Conservation (phyloP, 2,888 invertebrate genomes). For the Athalia circularis region DNA sequence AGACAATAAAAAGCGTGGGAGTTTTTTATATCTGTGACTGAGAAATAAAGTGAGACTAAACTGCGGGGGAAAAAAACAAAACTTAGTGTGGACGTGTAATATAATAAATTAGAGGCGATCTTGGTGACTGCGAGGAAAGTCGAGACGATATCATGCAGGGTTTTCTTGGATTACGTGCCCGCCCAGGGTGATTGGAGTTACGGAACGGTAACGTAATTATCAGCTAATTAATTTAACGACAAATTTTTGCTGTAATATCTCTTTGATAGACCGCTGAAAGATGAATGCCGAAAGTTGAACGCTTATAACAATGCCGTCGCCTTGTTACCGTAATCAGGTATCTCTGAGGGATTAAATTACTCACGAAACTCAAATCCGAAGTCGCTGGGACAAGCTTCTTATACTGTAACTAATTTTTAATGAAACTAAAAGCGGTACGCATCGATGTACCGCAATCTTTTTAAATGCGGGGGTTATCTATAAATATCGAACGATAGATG, state of each 20-base stretch:
- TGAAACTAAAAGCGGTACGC: too few species aligned
- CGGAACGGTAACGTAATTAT: not conserved
- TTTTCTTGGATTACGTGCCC: constrained; percentile 28
- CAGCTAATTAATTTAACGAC: not conserved
- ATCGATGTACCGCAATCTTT: too few species aligned
- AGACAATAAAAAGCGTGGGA: too few species aligned
- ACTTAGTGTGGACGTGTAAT: not conserved
- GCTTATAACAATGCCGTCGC: too few species aligned
- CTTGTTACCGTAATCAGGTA: not conserved
- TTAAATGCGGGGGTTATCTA: too few species aligned
- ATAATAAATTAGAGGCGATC: not conserved
- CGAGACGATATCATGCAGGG: constrained; percentile 8
- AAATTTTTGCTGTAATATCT: not conserved
- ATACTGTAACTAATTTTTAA: too few species aligned
- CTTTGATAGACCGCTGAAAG: not conserved
- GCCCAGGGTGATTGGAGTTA: not conserved
- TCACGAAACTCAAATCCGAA: not conserved
- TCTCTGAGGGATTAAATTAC: not conserved
- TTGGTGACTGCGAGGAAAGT: not conserved
- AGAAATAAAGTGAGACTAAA: too few species aligned
- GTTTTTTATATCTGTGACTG: too few species aligned
- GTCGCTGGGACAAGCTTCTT: too few species aligned
- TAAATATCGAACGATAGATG: too few species aligned
- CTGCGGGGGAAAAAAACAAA: too few species aligned
- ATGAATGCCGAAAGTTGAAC: not conserved